Evolutionary conservation across 92 coral and sea anemone genomes (phyloP).

Genomic region (Paramuricea clavata): DNA sequence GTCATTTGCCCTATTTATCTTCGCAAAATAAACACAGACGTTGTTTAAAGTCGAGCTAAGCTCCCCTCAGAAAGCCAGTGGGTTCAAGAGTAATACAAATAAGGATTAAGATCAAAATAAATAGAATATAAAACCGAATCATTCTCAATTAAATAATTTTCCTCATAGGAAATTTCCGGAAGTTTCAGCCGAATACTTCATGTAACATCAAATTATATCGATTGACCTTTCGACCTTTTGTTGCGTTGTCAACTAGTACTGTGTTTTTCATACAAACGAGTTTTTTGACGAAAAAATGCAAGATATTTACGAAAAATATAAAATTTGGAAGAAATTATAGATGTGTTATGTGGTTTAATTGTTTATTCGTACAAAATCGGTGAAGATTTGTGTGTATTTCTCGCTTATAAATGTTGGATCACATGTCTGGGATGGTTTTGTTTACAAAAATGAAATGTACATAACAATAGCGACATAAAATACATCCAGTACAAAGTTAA

Average conservation of each 20-base stretch:
- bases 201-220: background rate
- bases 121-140: background rate
- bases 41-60: no score
- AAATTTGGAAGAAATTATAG: background rate
- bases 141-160: background rate
- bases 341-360: background rate
- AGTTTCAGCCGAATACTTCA: background rate
- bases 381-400: background rate
- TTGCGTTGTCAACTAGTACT: background rate
- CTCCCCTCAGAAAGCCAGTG: no score
- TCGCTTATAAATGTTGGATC: background rate
- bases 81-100: background rate
- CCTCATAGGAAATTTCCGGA: background rate
- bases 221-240: conserved; percentile 1
- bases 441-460: background rate
- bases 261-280: background rate
- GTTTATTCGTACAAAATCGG: background rate
- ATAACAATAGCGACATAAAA: background rate
- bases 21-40: background rate
- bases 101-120: background rate
- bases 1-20: no score
- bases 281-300: background rate
- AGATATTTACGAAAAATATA: background rate
- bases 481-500: background rate
- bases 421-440: background rate